Conservation (phyloP, 2,888 invertebrate species). For the Eurytoma californica region DNA sequence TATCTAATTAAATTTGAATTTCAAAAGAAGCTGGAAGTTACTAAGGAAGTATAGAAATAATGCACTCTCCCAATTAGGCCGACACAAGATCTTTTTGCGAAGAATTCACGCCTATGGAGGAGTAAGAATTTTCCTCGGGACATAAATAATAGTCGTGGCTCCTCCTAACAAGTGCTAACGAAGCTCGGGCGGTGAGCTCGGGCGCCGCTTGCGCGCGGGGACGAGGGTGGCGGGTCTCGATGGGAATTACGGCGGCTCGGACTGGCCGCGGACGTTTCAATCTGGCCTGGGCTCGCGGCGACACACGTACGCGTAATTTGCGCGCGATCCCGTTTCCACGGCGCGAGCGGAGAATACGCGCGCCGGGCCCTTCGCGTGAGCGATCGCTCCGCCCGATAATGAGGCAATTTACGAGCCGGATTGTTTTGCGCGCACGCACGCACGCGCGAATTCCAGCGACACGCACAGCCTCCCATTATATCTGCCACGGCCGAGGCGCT, state of each 20-base stretch:
- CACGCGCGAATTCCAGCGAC: constrained; percentile 3
- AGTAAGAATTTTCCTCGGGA: too few relatives aligned
- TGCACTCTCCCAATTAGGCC: too few relatives aligned
- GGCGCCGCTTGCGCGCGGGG: background rate
- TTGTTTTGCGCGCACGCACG: constrained; percentile 20
- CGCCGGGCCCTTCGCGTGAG: background rate
- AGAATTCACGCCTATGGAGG: too few relatives aligned
- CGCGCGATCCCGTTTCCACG: constrained; percentile 12
- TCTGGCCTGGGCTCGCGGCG: background rate
- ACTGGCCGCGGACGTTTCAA: constrained; percentile 5
- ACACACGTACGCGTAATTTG: constrained; percentile 35
- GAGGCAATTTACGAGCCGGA: constrained; percentile 48
- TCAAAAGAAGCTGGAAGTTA: too few relatives aligned
- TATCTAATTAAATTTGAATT: too few relatives aligned
- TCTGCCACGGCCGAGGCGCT: background rate
- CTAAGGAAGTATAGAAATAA: too few relatives aligned
- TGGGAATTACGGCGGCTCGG: constrained; percentile 7
- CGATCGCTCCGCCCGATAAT: constrained; percentile 47
- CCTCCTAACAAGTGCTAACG: too few relatives aligned
- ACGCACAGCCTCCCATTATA: background rate
- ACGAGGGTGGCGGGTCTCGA: constrained; percentile 8
- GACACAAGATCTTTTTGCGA: too few relatives aligned
- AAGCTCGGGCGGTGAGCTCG: too few relatives aligned
- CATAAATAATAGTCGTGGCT: too few relatives aligned
- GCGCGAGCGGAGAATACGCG: background rate